A percentile compares a stretch with the other conserved stretches of the same genome.
Evolutionary conservation across 2,888 invertebrate species (phyloP).

Genomic region (Polyommatus iphigenia): DNA sequence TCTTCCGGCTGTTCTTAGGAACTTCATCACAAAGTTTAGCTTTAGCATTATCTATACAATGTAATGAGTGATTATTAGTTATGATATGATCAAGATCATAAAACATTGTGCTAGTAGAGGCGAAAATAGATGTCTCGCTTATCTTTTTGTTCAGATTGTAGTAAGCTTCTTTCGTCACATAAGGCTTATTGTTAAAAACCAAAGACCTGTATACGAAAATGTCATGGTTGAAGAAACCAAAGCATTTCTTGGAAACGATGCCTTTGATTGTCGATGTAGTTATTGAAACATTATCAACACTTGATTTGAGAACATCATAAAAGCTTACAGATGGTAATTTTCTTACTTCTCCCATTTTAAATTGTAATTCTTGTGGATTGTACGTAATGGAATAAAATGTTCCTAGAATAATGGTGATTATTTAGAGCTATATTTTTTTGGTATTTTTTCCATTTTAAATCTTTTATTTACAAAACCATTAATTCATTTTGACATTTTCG

Average conservation of each 20-base stretch:
- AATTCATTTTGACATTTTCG: background rate
- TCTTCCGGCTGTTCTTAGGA: slow-evolving; percentile 28
- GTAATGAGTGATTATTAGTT: slow-evolving; percentile 62
- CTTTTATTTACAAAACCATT: background rate
- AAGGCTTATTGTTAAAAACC: slow-evolving; percentile 40
- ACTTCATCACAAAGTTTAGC: slow-evolving; percentile 41
- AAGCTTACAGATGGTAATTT: slow-evolving; percentile 19
- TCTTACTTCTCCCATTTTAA: slow-evolving; percentile 4
- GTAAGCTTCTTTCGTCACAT: slow-evolving; percentile 58
- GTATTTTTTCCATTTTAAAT: background rate
- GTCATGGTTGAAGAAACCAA: background rate
- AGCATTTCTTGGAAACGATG: background rate
- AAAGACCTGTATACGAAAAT: slow-evolving; percentile 20
- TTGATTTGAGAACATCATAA: background rate
- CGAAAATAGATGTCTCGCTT: slow-evolving; percentile 49
- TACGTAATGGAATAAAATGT: background rate
- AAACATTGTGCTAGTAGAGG: slow-evolving; percentile 65
- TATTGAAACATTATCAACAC: background rate
- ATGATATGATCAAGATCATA: slow-evolving; percentile 66
- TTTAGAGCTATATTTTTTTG: background rate
- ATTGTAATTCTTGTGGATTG: background rate
- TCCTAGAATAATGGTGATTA: background rate
- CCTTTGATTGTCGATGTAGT: background rate
- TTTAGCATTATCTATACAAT: slow-evolving; percentile 50
- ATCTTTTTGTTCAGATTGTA: slow-evolving; percentile 50